A percentile compares a stretch with the other conserved stretches of the same genome.
phyloP scores from a whole-genome alignment of 2,113 vertebrate species.

The Gavia stellata region DNA sequence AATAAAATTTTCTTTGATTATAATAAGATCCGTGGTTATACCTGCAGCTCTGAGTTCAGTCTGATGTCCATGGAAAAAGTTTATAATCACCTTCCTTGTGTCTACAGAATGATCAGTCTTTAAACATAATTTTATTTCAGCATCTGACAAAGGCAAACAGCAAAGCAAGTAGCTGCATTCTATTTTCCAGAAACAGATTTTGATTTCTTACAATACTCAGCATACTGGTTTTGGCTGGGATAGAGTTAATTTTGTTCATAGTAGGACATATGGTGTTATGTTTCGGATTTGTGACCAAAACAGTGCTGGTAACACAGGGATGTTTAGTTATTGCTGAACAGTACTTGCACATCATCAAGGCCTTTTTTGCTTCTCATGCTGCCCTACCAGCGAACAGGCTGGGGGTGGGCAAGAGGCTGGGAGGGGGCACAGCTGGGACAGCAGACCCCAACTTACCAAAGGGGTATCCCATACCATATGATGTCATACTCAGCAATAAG shows the following conservation, averaged over 20 bases:
- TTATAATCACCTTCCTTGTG: background rate
- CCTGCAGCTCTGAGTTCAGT: background rate
- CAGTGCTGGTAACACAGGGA: background rate
- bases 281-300: background rate
- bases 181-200: background rate
- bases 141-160: background rate
- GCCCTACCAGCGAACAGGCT: rapidly evolving
- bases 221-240: background rate
- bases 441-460: background rate
- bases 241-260: background rate
- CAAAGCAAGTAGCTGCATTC: background rate
- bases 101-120: background rate
- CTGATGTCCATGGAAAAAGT: background rate
- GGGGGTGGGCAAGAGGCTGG: rapidly evolving
- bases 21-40: background rate
- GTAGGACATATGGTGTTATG: background rate
- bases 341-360: background rate
- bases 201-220: background rate
- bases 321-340: background rate
- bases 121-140: background rate
- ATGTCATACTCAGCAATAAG: background rate
- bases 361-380: background rate
- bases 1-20: background rate
- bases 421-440: background rate
- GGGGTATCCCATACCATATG: too few species aligned